Evolutionary conservation across 2,797 vertebrate species (phyloP), one percentile per base, ranked within the genome.

Genomic region (Chaunax sp.): DNA sequence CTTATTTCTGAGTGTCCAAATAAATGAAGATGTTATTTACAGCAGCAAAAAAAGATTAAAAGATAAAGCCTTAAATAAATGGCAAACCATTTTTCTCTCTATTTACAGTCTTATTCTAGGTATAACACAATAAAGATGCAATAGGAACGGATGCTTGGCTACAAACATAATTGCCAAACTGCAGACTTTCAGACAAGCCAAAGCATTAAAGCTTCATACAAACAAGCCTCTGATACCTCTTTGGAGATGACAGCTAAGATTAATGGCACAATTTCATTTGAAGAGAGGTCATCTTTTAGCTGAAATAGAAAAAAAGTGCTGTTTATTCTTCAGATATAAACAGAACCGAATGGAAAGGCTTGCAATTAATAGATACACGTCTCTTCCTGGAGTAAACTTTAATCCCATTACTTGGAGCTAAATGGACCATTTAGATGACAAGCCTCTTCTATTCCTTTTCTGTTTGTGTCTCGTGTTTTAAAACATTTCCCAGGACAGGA

Each of bases 401-500:
- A 69, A 80, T 81, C 58, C 73, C 81, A 80, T 78, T 70, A 64
- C 54, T 23, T 4, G 57, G 40, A 60, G 58, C 62, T 77, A 75
- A 88, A 78, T 72, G 75, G 10, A 65, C 33, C 51, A 41, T 76
- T 81, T 60, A 69, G 65, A 77, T 45, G 75, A 70, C 62, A 67
- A 43, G 16, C 49, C 43, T 71, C 69, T 73, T 73, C 52, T 60
- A 19, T 54, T 14, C 26, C 16, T 11, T 40, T 38, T 35, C 68
- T 55, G 69, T 64, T 54, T 56, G 38, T 4, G 67, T 80, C 82
- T 67, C 18, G 1, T 37, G 18, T 66, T 78, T 81, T 72, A 66
- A 85, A 86, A 85, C 64, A 75, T 80, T 77, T 83, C 82, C 81
- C 69, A 81, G 80, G 75, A 85, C 26, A 78, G 76, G 81, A 80